Evolutionary conservation across 2,113 vertebrate species (phyloP).

Genomic region (Lontra canadensis): DNA sequence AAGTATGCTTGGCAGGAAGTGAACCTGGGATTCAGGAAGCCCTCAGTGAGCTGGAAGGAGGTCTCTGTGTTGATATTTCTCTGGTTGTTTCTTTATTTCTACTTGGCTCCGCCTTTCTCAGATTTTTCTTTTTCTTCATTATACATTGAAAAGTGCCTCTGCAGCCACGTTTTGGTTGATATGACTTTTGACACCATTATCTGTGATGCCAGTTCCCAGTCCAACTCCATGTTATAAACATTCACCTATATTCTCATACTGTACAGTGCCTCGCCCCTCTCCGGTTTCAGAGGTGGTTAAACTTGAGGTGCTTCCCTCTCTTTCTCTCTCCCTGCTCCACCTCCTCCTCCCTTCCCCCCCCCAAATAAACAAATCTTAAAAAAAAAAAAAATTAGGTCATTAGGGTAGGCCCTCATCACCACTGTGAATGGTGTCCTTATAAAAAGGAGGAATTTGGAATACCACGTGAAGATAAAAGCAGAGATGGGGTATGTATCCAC

Average conservation of each 20-base stretch:
- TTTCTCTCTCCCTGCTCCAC: background rate
- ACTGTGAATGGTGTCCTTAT: background rate
- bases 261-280: background rate
- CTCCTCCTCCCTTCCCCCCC: background rate
- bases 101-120: background rate
- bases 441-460: background rate
- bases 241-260: accelerated
- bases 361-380: background rate
- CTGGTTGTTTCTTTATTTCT: background rate
- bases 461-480: background rate
- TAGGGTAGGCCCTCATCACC: background rate
- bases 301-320: background rate
- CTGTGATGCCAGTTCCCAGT: background rate
- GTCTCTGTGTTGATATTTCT: background rate
- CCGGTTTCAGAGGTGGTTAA: background rate
- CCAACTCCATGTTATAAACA: background rate
- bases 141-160: background rate
- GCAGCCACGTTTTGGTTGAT: background rate
- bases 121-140: background rate
- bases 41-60: background rate
- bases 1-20: background rate
- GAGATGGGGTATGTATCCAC: background rate
- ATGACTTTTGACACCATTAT: background rate
- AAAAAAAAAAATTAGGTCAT: background rate
- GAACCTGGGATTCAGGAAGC: background rate